Evolutionary conservation across 2,888 invertebrate species (phyloP).

Genomic region (Lordiphosa fenestrarum): DNA sequence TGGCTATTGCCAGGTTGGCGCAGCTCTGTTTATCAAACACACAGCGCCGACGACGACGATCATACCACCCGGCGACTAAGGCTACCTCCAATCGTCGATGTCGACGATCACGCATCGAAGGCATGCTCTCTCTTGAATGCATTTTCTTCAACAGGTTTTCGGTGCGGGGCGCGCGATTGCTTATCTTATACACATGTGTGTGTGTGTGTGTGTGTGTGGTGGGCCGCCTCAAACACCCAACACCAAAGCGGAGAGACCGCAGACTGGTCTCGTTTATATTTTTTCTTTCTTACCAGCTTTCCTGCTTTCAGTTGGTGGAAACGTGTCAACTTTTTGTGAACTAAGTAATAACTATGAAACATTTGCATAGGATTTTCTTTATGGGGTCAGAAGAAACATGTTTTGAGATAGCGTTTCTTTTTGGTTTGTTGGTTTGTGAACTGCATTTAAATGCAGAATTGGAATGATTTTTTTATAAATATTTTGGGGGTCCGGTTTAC

Average conservation of each 20-base stretch:
- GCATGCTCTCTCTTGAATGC: slow-evolving; percentile 52
- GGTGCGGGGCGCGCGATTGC: slow-evolving; percentile 36
- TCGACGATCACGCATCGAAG: slow-evolving; percentile 59
- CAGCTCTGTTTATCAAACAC: slow-evolving; percentile 53
- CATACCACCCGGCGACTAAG: slow-evolving; percentile 7
- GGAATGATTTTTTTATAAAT: slow-evolving; percentile 11
- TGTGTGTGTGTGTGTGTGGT: slow-evolving; percentile 27
- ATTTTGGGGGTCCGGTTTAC: slow-evolving; percentile 52
- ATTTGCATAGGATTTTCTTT: slow-evolving; percentile 26
- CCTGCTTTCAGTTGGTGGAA: slow-evolving; percentile 20
- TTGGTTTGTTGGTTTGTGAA: slow-evolving; percentile 1
- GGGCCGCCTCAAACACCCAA: slow-evolving; percentile 21
- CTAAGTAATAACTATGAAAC: slow-evolving; percentile 20
- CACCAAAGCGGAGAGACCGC: slow-evolving; percentile 19
- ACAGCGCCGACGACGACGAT: slow-evolving; percentile 32
- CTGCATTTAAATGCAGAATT: slow-evolving; percentile 19
- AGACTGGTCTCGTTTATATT: slow-evolving; percentile 24
- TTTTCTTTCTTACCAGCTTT: slow-evolving; percentile 17
- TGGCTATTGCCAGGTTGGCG: slow-evolving; percentile 51
- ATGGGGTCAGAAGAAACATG: slow-evolving; percentile 19
- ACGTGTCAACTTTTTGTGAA: slow-evolving; percentile 29
- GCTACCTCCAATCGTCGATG: slow-evolving; percentile 9
- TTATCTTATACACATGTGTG: slow-evolving; percentile 16
- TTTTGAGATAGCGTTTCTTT: background rate
- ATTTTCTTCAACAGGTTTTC: slow-evolving; percentile 68